Base-by-base conservation (phyloP, 2,888 invertebrate genomes). In the Serrognathus titanus region DNA sequence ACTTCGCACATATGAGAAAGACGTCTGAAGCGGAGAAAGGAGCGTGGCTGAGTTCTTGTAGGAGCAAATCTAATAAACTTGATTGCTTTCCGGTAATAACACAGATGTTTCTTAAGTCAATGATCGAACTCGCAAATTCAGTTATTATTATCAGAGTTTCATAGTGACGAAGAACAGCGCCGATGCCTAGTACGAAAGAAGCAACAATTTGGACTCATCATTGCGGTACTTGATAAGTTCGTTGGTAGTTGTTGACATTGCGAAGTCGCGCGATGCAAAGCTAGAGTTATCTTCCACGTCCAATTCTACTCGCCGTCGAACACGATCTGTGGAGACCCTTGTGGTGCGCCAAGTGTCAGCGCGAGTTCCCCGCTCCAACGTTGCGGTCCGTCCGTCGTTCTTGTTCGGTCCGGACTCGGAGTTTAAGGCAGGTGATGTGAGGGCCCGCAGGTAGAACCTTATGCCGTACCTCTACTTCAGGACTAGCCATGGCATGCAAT, bases 401-500 rank as follows among this genome's bases (percentile, higher is more conserved):
- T 39, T 53, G 53, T 48, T 54, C 61, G 55, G 55, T 54, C 55
- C 51, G 55, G 54, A 58, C 56, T 58, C 61, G 61, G 62, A 57
- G 53, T 31, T 31, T 57, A 58, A 60, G 61, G 66, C 66, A 66
- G 66, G 64, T 66, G 66, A 65, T 66, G 62, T 59, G 61, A 60
- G 57, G 60, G 62, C 64, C 64, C 59, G 61, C 64, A 63, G 64
- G 64, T 66, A 65, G 58, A 62, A 60, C 60, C 58, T 60, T 54
- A 56, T 56, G 16, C 43, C 52, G 51, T 56, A 47, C 56, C 49
- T 39, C 55, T 55, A 51, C 47, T 56, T 13, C 12, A 31, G 12
- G 20, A 37, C 36, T 49, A 36, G 3, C n/a, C 53, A 61, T 58
- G 60, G 57, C 55, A 63, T 63, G 61, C 65, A 60, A 63, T 60